Conservation (phyloP, 2,888 invertebrate species). For the Protonemura montana region DNA sequence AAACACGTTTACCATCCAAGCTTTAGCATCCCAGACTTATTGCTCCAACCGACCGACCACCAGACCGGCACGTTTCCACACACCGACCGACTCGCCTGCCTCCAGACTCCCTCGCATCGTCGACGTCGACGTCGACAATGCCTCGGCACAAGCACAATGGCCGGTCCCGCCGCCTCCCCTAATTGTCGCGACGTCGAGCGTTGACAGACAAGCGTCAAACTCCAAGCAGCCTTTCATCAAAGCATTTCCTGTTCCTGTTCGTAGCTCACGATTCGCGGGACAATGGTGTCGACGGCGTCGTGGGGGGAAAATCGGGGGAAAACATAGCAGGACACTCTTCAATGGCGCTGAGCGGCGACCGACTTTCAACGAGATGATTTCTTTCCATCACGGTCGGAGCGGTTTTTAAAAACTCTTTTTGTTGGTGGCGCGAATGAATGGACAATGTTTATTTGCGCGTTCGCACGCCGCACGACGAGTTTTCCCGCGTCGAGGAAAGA, state of each 20-base stretch:
- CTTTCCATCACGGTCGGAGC: no score
- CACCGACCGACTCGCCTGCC: no score
- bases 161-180: not conserved
- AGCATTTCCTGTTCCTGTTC: not conserved
- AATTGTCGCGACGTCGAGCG: not conserved
- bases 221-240: not conserved
- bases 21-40: no score
- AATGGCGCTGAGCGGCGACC: not conserved
- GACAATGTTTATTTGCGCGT: no score
- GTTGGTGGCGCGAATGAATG: no score
- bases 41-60: not conserved
- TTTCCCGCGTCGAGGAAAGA: no score
- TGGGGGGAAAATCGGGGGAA: not conserved
- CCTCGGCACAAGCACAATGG: not conserved
- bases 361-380: no score
- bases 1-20: not conserved
- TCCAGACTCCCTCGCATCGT: not conserved
- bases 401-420: no score
- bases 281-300: constrained; percentile 35
- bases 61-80: no score
- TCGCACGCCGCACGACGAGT: no score
- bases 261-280: no score
- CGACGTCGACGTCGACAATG: constrained; percentile 1
- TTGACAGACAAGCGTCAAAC: constrained; percentile 29
- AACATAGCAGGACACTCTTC: not conserved